Conservation (phyloP, 64 coral and sea anemone species). For the Stichodactyla mertensii region DNA sequence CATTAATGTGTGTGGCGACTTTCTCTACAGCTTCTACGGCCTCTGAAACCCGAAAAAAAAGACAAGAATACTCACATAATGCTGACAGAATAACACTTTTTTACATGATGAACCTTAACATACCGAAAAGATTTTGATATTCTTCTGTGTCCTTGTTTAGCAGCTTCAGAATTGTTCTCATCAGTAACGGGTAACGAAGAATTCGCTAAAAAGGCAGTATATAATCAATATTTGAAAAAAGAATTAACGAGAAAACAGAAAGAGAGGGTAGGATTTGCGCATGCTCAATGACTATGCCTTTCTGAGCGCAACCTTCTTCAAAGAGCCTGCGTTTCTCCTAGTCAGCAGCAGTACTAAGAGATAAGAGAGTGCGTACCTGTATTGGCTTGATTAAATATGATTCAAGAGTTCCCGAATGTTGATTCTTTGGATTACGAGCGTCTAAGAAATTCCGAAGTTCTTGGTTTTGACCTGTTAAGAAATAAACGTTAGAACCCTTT, state of each 20-base stretch:
- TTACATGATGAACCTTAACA: background rate
- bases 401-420: conserved; percentile 93
- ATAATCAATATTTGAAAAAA: background rate
- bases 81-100: background rate
- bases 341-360: background rate
- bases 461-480: conserved; percentile 55
- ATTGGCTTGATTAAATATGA: conserved; percentile 99
- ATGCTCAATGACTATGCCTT: background rate
- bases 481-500: background rate
- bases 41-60: conserved; percentile 27
- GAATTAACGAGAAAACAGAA: background rate
- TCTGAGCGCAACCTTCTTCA: background rate
- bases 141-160: conserved; percentile 75
- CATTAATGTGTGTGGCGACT: conserved; percentile 94
- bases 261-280: background rate
- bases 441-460: conserved; percentile 84
- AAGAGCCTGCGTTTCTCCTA: background rate
- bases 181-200: conserved; percentile 78
- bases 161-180: conserved; percentile 79
- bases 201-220: conserved; percentile 52
- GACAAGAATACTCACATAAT: background rate
- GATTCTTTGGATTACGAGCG: conserved; percentile 97
- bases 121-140: conserved; percentile 70
- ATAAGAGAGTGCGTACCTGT: conserved; percentile 41
- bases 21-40: conserved; percentile 88